Base-by-base conservation (phyloP, 35 echinoderm and acorn worm genomes). In the Apostichopus japonicus region DNA sequence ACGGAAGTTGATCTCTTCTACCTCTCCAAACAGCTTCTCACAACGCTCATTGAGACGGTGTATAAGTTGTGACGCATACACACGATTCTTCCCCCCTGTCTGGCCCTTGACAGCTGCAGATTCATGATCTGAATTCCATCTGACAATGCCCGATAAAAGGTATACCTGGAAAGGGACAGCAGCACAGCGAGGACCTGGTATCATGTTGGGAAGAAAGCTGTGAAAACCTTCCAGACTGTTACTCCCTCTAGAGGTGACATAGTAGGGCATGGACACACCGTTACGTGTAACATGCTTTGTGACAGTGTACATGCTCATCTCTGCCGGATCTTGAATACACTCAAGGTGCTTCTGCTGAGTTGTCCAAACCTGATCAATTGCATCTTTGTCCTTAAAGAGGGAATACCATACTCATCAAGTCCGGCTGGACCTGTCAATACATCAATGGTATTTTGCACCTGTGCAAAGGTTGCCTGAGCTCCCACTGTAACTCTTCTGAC, bases 171-270 rank as follows among this genome's bases (percentile, higher is more conserved):
- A 94, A 5, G 79, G 93, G 8, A 61, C 54, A 76, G 93, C 87
- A 77, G 87, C 77, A 91, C 93, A 94, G 65, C 83, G 78, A 56
- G 93, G 93, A 79, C 93, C 86, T 67, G 92, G 93, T 65, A 94
- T 94, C 93, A 90, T 94, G 27, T 79, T 79, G 2, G 93, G 93
- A 1, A 94, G 77, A 77, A 62, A 79, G 65, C 72, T 79, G 65
- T 94, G 93, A 67, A 94, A 94, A 10, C 93, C 75, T 61, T 94
- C 84, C 10, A 92, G 79, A 72, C 91, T 83, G 24, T 92, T 92
- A 17, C 80, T 92, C 2, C 91, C 91, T 56, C 86, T 70, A 0
- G 57, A 59, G 6, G 70, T 70, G 24, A 52, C 63, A 53, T 90
- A 94, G 77, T 24, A 90, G 3, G 91, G 93, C 14, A 94, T 15